These are phyloP conservation scores for Lagopus muta DNA, from an alignment of 2,113 vertebrate genomes.

Conservation along the genomic window DNA sequence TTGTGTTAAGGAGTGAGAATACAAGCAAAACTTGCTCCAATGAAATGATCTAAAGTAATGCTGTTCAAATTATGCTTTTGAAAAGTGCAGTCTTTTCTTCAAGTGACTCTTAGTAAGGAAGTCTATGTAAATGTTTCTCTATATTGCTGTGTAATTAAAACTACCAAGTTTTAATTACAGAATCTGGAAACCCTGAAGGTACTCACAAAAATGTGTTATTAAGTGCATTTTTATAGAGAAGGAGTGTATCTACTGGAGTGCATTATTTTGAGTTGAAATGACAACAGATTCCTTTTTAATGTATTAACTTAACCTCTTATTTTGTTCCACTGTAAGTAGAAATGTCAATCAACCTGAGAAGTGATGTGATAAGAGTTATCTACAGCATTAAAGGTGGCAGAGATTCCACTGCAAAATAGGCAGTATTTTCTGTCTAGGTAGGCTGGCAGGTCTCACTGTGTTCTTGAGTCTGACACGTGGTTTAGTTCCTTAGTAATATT, in stretches of 20 bases:
- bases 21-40: conserved; percentile 38
- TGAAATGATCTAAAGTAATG: conserved; percentile 43
- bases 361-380: neutral
- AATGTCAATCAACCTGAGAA: neutral
- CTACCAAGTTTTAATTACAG: neutral
- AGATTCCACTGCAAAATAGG: neutral
- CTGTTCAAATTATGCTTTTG: conserved; percentile 36
- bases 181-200: conserved; percentile 1
- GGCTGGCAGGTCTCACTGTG: neutral
- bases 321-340: neutral
- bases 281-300: neutral
- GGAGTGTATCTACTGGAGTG: neutral
- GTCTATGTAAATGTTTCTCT: conserved; percentile 6
- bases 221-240: neutral
- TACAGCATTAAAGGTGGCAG: neutral
- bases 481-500: neutral
- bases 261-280: neutral
- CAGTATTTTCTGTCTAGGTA: neutral
- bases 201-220: neutral
- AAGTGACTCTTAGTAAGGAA: conserved; percentile 29
- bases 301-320: neutral
- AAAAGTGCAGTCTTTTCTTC: neutral
- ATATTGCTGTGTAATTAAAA: neutral
- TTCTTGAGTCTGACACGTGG: neutral
- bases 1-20: neutral